These are phyloP conservation scores for Cataglyphis hispanica DNA, from an alignment of 1,140 invertebrate species.

Conservation along the genomic window DNA sequence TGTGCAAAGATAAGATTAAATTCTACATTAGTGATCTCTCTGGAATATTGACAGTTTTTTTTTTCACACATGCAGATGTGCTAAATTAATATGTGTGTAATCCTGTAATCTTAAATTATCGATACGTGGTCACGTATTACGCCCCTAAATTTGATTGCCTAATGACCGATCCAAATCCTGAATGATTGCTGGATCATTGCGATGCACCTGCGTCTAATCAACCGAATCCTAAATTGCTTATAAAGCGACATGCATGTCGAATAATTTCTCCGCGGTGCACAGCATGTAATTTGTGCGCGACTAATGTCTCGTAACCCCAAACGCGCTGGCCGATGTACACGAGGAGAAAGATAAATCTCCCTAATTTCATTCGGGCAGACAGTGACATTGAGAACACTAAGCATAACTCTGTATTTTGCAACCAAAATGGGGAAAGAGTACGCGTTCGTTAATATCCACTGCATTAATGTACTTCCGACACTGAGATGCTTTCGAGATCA, in stretches of 20 bases:
- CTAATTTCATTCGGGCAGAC: slow-evolving; percentile 51
- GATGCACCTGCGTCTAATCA: slow-evolving; percentile 46
- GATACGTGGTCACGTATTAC: background rate
- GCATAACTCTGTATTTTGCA: slow-evolving; percentile 3
- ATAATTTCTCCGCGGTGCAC: slow-evolving; percentile 50
- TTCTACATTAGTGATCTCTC: background rate
- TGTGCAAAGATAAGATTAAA: background rate
- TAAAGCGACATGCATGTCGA: slow-evolving; percentile 44
- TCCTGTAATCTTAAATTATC: background rate
- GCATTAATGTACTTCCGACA: background rate
- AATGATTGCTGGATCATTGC: slow-evolving; percentile 30
- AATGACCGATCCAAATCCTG: slow-evolving; percentile 32
- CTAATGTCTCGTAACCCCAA: slow-evolving; percentile 48
- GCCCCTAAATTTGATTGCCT: slow-evolving; percentile 12
- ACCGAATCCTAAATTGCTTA: slow-evolving; percentile 62
- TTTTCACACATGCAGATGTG: background rate
- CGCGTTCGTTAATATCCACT: background rate
- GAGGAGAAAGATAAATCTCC: slow-evolving; percentile 43
- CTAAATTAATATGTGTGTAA: background rate
- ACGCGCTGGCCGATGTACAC: slow-evolving; percentile 31
- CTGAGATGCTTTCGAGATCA: background rate
- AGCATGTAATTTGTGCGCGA: slow-evolving; percentile 51
- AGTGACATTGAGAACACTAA: slow-evolving; percentile 25
- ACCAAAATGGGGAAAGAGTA: background rate
- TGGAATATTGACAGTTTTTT: background rate